Evolutionary conservation across 2,113 vertebrate genomes (phyloP).

Genomic region (Psammodynastes pulverulentus): DNA sequence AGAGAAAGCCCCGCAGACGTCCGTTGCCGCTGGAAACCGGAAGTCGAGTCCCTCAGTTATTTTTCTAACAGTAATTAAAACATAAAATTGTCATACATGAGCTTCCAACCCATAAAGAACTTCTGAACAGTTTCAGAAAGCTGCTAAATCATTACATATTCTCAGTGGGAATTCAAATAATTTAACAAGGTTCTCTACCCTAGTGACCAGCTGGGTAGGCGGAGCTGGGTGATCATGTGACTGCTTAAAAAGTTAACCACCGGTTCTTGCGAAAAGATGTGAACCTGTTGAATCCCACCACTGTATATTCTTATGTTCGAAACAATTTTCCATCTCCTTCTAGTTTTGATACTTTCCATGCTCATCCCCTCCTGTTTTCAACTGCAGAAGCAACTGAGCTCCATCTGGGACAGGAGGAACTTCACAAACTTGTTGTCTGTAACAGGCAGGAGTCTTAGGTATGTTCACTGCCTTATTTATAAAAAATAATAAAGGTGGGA

Average conservation of each 20-base stretch:
- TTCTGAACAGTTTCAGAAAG: background rate
- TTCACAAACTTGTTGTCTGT: background rate
- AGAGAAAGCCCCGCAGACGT: no score
- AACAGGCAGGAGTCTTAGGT: background rate
- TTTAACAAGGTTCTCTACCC: no score
- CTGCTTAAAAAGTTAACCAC: no score
- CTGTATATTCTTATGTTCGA: slow-evolving; percentile 5
- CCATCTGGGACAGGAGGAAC: background rate
- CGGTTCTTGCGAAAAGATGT: no score
- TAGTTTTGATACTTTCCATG: background rate
- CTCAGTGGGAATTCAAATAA: no score
- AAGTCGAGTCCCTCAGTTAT: background rate
- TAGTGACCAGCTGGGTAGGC: no score
- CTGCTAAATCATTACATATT: background rate
- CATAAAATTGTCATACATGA: background rate
- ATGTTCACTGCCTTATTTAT: background rate
- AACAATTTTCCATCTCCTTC: background rate
- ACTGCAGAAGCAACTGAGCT: background rate
- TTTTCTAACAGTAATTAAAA: background rate
- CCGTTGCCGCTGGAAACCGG: no score
- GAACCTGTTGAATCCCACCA: no score
- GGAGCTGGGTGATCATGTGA: no score
- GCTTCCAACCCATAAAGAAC: background rate
- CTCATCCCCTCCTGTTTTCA: background rate
- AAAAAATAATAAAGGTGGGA: background rate